Percentiles rank a stretch among this genome's conserved stretches.
These are phyloP conservation scores for Pimephales promelas DNA, from an alignment of 2,113 vertebrate genomes.

Conservation along the genomic window DNA sequence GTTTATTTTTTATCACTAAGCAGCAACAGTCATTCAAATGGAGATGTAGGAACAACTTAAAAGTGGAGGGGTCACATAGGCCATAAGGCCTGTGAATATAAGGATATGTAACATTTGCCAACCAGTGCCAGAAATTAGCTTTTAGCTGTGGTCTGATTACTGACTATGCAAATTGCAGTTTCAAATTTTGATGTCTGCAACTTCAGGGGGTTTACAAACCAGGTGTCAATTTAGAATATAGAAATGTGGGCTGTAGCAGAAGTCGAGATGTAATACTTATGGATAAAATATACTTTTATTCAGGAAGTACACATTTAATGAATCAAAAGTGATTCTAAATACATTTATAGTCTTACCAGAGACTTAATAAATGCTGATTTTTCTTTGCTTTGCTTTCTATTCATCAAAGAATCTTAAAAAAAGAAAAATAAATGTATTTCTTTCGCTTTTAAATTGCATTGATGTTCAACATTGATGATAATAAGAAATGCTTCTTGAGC, in stretches of 20 bases:
- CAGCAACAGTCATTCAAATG: neutral
- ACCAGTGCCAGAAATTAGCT: neutral
- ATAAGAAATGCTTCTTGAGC: neutral
- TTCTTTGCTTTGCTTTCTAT: neutral
- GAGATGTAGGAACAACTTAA: neutral
- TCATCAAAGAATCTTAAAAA: neutral
- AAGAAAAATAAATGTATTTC: no score
- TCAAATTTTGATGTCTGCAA: neutral
- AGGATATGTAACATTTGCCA: neutral
- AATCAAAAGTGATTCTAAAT: neutral
- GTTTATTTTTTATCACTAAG: conserved; percentile 29
- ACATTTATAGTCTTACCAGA: neutral
- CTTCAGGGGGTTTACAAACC: neutral
- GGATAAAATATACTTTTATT: neutral
- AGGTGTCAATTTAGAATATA: neutral
- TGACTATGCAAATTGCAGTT: neutral
- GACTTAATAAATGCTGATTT: neutral
- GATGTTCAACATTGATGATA: neutral
- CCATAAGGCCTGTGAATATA: neutral
- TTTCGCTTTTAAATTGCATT: no score
- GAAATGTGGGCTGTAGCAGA: neutral
- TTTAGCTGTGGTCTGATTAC: neutral
- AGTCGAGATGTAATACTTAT: neutral
- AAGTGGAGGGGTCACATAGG: neutral
- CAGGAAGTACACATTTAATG: neutral